Conservation (phyloP, 2,888 invertebrate species). For the Drosophila vallismaia region DNA sequence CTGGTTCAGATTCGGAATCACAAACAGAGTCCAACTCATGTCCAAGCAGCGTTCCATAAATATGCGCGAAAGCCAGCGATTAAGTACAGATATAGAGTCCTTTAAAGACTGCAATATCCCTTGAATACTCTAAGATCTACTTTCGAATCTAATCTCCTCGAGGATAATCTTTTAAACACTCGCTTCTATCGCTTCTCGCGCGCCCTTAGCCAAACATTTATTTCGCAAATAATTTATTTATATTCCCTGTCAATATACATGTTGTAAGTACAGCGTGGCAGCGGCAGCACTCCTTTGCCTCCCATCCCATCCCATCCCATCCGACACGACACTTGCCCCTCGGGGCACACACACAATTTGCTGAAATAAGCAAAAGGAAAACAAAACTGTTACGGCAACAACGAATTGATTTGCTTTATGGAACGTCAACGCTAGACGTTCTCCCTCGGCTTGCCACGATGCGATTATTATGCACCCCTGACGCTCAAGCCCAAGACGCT, state of each 20-base stretch:
- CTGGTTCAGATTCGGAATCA: slow-evolving; percentile 7
- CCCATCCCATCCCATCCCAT: background rate
- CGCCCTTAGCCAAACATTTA: slow-evolving; percentile 73
- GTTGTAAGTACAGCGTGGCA: slow-evolving; percentile 44
- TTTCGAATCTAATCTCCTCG: slow-evolving; percentile 17
- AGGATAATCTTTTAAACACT: slow-evolving; percentile 26
- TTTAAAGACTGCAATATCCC: too few relatives aligned
- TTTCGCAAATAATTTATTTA: slow-evolving; percentile 79
- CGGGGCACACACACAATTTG: slow-evolving; percentile 71
- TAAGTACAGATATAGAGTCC: background rate
- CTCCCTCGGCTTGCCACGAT: slow-evolving; percentile 3
- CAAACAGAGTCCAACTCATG: slow-evolving; percentile 36
- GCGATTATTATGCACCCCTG: slow-evolving; percentile 75
- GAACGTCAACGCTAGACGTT: slow-evolving; percentile 68
- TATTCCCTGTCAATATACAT: slow-evolving; percentile 74
- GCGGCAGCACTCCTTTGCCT: background rate
- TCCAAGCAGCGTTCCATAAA: slow-evolving; percentile 54
- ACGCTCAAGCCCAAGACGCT: slow-evolving; percentile 16
- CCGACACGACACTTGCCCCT: slow-evolving; percentile 35
- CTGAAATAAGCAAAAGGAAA: slow-evolving; percentile 71
- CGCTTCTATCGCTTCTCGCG: slow-evolving; percentile 5
- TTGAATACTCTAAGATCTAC: background rate
- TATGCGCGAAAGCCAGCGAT: slow-evolving; percentile 7
- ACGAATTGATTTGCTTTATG: slow-evolving; percentile 76
- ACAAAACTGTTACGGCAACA: slow-evolving; percentile 51